Percentiles rank a stretch among this genome's conserved stretches.
Evolutionary conservation across 2,888 invertebrate genomes (phyloP).

Genomic region (Chrysomela aeneicollis): DNA sequence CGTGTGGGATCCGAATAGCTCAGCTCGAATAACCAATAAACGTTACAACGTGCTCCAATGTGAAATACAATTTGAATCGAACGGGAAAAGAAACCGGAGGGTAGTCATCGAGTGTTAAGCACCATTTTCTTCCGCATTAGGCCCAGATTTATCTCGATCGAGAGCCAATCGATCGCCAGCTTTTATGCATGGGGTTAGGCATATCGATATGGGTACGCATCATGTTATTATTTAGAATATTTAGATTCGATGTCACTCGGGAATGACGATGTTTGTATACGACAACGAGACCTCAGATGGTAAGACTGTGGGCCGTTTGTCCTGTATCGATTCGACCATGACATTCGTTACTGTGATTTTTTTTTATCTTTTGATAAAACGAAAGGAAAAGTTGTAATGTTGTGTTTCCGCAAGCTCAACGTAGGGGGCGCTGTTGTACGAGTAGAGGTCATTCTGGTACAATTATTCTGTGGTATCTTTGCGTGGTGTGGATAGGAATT

Average conservation of each 20-base stretch:
- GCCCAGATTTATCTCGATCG: slow-evolving; percentile 38
- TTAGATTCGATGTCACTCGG: slow-evolving; percentile 32
- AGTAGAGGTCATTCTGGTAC: too few relatives aligned
- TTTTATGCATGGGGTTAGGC: slow-evolving; percentile 38
- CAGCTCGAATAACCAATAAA: slow-evolving; percentile 55
- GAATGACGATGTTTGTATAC: slow-evolving; percentile 31
- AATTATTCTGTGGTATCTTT: too few relatives aligned
- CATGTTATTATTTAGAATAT: too few relatives aligned
- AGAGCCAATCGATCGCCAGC: slow-evolving; percentile 35
- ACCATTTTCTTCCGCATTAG: slow-evolving; percentile 51
- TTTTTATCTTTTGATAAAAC: too few relatives aligned
- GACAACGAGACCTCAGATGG: slow-evolving; percentile 10
- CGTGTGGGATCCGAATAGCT: slow-evolving; percentile 46
- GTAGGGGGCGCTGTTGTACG: too few relatives aligned
- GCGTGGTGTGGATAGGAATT: too few relatives aligned
- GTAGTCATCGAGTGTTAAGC: slow-evolving; percentile 53
- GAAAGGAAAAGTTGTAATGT: too few relatives aligned
- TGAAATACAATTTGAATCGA: slow-evolving; percentile 34
- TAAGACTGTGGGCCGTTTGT: slow-evolving; percentile 16
- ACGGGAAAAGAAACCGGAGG: slow-evolving; percentile 45
- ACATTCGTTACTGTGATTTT: too few relatives aligned
- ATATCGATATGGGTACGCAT: slow-evolving; percentile 31
- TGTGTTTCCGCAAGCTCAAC: too few relatives aligned
- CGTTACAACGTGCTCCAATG: slow-evolving; percentile 51
- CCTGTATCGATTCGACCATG: too few relatives aligned